These are phyloP conservation scores for Rallus crepitans DNA, from an alignment of 2,797 vertebrate species.

Conservation along the genomic window DNA sequence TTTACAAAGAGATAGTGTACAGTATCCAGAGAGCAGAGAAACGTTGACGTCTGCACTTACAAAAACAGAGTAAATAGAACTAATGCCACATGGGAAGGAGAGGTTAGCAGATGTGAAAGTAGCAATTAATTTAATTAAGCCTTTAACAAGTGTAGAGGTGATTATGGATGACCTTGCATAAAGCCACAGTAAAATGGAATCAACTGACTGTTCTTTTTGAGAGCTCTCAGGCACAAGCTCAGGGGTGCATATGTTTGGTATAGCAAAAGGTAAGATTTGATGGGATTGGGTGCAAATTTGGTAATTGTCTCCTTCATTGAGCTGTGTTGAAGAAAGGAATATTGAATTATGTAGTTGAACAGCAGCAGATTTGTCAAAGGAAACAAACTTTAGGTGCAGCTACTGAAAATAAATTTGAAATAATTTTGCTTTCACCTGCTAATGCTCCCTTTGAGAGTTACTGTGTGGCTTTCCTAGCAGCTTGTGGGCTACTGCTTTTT, in stretches of 20 bases:
- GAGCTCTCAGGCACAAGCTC: background rate
- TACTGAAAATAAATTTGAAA: background rate
- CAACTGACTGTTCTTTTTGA: fast-evolving
- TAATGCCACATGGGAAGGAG: background rate
- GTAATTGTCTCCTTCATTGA: background rate
- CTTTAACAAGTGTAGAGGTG: background rate
- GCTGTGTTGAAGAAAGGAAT: background rate
- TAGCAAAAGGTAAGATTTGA: background rate
- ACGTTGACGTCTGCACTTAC: background rate
- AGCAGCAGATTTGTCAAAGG: background rate
- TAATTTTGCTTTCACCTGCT: background rate
- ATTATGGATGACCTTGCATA: background rate
- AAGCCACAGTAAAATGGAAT: background rate
- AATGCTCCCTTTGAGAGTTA: background rate
- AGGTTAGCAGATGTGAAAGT: background rate
- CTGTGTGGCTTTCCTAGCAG: background rate
- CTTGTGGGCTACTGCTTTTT: background rate
- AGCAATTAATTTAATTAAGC: background rate
- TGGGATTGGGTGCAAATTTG: too few species aligned
- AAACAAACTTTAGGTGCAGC: background rate
- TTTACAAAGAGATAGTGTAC: background rate
- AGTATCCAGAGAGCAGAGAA: background rate
- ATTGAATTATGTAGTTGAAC: background rate
- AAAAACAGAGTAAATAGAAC: background rate
- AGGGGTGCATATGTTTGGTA: fast-evolving